Evolutionary conservation across 2,113 vertebrate species (phyloP), one percentile per base, ranked within the genome.

Genomic region (Ceyx melanurus): DNA sequence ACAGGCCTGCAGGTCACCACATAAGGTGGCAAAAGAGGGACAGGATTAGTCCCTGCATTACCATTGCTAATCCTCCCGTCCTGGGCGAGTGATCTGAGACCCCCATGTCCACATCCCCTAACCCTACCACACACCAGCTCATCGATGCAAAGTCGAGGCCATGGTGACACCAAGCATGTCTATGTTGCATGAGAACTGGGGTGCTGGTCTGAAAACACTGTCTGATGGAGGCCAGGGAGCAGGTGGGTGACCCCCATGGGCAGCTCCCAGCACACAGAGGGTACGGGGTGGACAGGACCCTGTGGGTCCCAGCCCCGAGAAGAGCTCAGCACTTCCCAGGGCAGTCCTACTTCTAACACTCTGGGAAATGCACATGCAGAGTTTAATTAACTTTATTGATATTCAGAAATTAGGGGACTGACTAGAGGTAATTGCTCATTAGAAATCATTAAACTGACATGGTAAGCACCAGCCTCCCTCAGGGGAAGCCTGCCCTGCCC

Each of bases 371-470:
- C 96, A 97, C 97, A 98, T 40, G 97, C 96, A 93, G 97, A 94
- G 97, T 98, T 98, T 98, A 98, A 98, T 98, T 98, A 98, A 98
- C 98, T 98, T 98, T 98, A 98, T 98, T 98, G 98, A 98, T 98
- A 98, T 98, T 98, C 97, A 98, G 98, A 98, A 98, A 98, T 98
- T 98, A 98, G 95, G 97, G 97, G 97, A 97, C 97, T 97, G 97
- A 98, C 97, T 97, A 95, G 97, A 98, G 97, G 97, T 98, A 98
- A 98, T 98, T 98, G 97, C 97, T 98, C 98, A 98, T 98, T 97
- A 98, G 97, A 97, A 98, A 97, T 97, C 97, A 97, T 98, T 98
- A 97, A 96, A 97, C 96, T 95, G 97, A 95, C 97, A 95, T 94
- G 86, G 97, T 97, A 97, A 97, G 98, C 97, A 89, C 18, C 60